Evolutionary conservation across 2,888 invertebrate species (phyloP).

Genomic region (Eupithecia subumbrata): DNA sequence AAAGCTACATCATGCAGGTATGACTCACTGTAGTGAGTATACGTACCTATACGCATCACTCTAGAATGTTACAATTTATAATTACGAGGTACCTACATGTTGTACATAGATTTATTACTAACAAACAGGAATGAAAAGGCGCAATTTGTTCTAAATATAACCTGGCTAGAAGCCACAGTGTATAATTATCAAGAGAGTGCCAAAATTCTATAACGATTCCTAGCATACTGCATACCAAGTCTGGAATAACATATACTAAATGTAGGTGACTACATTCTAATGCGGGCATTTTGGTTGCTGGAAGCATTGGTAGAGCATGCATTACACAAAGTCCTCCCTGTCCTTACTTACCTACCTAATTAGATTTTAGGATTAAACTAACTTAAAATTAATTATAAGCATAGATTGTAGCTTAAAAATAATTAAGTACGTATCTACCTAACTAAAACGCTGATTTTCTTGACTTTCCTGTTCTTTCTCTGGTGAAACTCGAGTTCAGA

Average conservation of each 20-base stretch:
- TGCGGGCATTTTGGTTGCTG: neutral
- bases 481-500: neutral
- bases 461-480: neutral
- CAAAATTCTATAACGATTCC: slow-evolving; percentile 66
- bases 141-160: slow-evolving; percentile 67
- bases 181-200: slow-evolving; percentile 75
- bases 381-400: neutral
- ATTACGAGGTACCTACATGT: slow-evolving; percentile 9
- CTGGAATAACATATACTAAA: slow-evolving; percentile 49
- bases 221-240: slow-evolving; percentile 56
- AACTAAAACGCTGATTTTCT: too few species aligned
- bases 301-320: neutral
- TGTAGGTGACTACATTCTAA: slow-evolving; percentile 22
- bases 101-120: slow-evolving; percentile 49
- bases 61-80: slow-evolving; percentile 23
- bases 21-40: slow-evolving; percentile 18
- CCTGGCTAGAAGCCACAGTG: slow-evolving; percentile 69
- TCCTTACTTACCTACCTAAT: neutral
- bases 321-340: neutral
- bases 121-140: slow-evolving; percentile 59
- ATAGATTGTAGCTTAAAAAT: neutral
- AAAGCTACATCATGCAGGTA: neutral
- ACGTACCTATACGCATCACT: slow-evolving; percentile 1
- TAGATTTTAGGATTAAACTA: neutral
- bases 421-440: too few species aligned